These are phyloP conservation scores for Megalops atlanticus DNA, from an alignment of 2,113 vertebrate species.

Conservation along the genomic window DNA sequence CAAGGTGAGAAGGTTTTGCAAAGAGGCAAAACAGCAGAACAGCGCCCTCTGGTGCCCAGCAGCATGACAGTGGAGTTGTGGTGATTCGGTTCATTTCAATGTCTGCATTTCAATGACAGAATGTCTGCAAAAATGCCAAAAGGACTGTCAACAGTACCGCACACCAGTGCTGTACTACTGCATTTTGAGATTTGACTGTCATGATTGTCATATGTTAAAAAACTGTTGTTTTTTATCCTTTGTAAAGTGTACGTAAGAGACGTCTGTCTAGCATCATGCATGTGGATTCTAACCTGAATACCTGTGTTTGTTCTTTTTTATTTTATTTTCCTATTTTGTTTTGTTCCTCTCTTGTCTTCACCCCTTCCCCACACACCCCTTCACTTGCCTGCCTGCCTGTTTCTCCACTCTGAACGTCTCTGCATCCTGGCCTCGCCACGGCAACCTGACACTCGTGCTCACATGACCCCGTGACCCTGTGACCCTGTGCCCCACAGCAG, in stretches of 20 bases:
- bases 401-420: constrained; percentile 46
- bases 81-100: constrained; percentile 25
- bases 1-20: background rate
- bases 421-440: constrained; percentile 12
- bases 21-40: background rate
- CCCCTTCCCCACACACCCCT: constrained; percentile 36
- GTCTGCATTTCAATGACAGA: background rate
- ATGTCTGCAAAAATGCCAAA: background rate
- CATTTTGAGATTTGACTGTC: background rate
- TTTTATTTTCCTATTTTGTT: constrained; percentile 67
- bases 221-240: background rate
- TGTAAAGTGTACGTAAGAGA: background rate
- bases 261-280: constrained; percentile 50
- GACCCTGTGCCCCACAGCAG: constrained; percentile 33
- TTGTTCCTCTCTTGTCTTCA: constrained; percentile 50
- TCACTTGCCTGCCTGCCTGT: constrained; percentile 54
- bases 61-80: background rate
- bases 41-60: background rate
- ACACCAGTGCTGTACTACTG: background rate
- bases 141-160: background rate
- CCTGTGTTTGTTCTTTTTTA: constrained; percentile 63
- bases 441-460: background rate
- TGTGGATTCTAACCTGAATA: constrained; percentile 70
- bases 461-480: background rate
- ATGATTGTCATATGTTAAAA: background rate